Base-by-base conservation (phyloP, 2,888 invertebrate genomes). In the Ophion ventricosus region DNA sequence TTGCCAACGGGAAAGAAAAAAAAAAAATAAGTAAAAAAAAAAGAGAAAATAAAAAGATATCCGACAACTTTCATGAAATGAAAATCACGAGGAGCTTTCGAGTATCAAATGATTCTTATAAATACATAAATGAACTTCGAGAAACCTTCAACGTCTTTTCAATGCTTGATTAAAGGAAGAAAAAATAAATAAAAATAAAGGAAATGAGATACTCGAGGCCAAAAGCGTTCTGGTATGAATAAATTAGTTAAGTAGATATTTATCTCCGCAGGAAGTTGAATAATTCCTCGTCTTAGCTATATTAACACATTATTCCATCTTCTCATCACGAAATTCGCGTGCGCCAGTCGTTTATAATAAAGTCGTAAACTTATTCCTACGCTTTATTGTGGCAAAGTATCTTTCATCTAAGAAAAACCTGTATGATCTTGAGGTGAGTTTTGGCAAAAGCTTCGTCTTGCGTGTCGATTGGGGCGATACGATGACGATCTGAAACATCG, bases 401-500 rank as follows among this genome's bases (percentile, higher is more conserved):
- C 63, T 72, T 66, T 63, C 57, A 79, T 77, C 54, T 57, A 84
- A 77, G 84, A 69, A 83, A 73, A 74, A 80, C 43, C 54, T 73
- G 25, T 61, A 54, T 26, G 57, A 63, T 29, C 54, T 78, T 43
- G 59, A 49, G 29, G 56, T 72, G 17, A 64, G 66, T 66, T 17
- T 72, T 82, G 85, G 84, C 87, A 88, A 85, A 87, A 85, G 77
- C 84, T 85, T 83, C 84, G 67, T 43, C 82, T 80, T 85, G 79
- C 84, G 79, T 84, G 84, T 80, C 80, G 75, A 83, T 74, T 20
- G 80, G 76, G 85, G 80, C 82, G 76, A 80, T 57, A 35, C 26
- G 56, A 86, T 75, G 77, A 81, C 82, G 75, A 82, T 83, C 77
- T 56, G 83, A 85, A 82, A 83, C 82, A 87, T 84, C 84, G 82